Evolutionary conservation across 2,113 vertebrate species (phyloP).

Genomic region (Alligator sinensis): DNA sequence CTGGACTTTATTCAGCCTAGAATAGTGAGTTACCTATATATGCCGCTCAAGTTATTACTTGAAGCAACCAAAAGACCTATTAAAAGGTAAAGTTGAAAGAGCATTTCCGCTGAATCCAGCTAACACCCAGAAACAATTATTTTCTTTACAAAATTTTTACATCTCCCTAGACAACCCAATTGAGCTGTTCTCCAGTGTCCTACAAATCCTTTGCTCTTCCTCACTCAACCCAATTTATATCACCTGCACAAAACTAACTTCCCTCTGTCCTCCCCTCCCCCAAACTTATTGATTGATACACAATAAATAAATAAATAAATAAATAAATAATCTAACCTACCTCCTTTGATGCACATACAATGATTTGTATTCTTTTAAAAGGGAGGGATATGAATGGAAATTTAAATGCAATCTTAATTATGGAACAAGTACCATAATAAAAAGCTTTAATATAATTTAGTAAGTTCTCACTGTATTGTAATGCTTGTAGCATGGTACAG

Average conservation of each 20-base stretch:
- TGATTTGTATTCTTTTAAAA: not conserved
- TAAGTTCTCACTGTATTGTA: not conserved
- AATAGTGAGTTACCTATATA: not conserved
- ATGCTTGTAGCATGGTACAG: not conserved
- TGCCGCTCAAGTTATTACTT: not conserved
- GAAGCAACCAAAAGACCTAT: not conserved
- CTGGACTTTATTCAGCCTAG: not conserved
- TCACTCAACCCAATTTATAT: slow-evolving; percentile 4
- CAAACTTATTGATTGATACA: no score
- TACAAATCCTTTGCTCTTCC: not conserved
- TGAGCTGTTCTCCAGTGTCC: not conserved
- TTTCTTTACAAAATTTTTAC: not conserved
- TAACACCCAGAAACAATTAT: not conserved
- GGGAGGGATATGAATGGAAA: not conserved
- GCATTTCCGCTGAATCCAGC: not conserved
- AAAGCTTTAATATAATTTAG: slow-evolving; percentile 28
- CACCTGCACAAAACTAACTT: not conserved
- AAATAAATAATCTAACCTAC: not conserved
- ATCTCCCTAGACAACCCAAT: not conserved
- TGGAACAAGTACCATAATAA: slow-evolving; percentile 34
- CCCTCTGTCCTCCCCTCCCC: no score
- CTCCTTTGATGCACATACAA: slow-evolving; percentile 21
- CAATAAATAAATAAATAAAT: not conserved
- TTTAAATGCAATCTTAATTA: slow-evolving; percentile 40
- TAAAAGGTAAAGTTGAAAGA: not conserved